Base-by-base conservation (phyloP, 2,113 vertebrate species). In the Taurulus bubalis region DNA sequence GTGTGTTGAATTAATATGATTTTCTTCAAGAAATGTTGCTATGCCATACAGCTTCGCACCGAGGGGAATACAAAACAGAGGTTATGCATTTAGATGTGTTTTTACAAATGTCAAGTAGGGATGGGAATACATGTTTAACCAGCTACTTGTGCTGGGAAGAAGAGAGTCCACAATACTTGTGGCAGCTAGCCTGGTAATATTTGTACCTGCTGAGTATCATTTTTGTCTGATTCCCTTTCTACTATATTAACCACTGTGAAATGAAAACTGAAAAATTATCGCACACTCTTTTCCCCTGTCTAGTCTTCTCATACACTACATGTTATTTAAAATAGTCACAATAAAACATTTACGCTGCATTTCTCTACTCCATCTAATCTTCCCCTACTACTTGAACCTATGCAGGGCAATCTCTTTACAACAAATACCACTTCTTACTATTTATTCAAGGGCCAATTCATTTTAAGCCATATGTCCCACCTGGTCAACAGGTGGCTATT, bases 401-500 rank as follows among this genome's bases (percentile, higher is more conserved):
- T 38, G n/a, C 45, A 14, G 12, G 42, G 14, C 4, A 75, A 58
- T 34, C n/a, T 62, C 22, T 20, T 8, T 10, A 68, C 1, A 32
- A 42, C 8, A 58, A 59, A 34, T 9, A 34, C 6, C 22, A 34
- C 14, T 8, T 66, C 24, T 60, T 77, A 63, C n/a, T 6, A n/a
- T 45, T 47, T 66, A 45, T n/a, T 59, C 32, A 68, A 14, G 42
- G 15, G 40, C 11, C 22, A 36, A 11, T 9, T 49, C 2, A 24
- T 12, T 51, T 2, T 18, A 10, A 71, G 12, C 8, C 14, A 65
- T 26, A 15, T n/a, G 62, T 18, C 2, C 15, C 38, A 47, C 53
- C 40, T 68, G 32, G 30, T 59, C 30, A 68, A 60, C 55, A 78
- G 67, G 45, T 56, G 10, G 26, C 24, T 47, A 32, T 55, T 75